Evolutionary conservation across 2,797 vertebrate species (phyloP), one percentile per base, ranked within the genome.

Genomic region (Triplophysa bombifrons): DNA sequence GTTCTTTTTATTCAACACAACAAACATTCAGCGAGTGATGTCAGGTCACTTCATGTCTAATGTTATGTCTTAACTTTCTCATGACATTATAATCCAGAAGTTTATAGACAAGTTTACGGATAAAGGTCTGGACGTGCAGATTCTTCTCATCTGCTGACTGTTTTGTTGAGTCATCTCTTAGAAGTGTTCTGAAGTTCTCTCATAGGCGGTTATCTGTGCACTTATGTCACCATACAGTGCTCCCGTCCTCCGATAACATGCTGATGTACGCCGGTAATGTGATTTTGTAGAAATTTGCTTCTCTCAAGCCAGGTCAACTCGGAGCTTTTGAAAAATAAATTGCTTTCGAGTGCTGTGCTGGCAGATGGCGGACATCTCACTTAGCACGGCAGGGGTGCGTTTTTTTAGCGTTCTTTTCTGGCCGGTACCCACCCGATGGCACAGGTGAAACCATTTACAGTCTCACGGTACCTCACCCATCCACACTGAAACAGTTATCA

Each of bases 401-500:
- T 92, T 92, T 89, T 66, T 64, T 11, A 0, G 86, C 61, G 58
- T 53, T 20, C 2, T 72, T 90, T 89, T 93, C 91, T 87, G 88
- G 88, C 91, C 89, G 84, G 46, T 48, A 48, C 46, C 12, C 2
- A 48, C 12, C 13, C 46, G 13, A 48, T 9, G 46, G 46, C 93
- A 93, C 94, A 96, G 95, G 95, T 96, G 94, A 94, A 94, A 92
- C 96, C 94, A 96, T 96, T 95, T 94, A 95, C 93, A 94, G 95
- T 95, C 94, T 94, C 93, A 93, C 72, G 96, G 96, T 95, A 58
- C 94, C 93, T 93, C 92, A 94, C 95, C 95, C 95, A 95, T 96
- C 95, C 94, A 92, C 56, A 81, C 94, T 96, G 95, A 96, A 98
- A 96, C 94, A 95, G 94, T 96, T 96, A 98, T 97, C 97, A 97